These are phyloP conservation scores for Eulemur albifrons DNA, from an alignment of 2,797 vertebrate species.

Conservation along the genomic window DNA sequence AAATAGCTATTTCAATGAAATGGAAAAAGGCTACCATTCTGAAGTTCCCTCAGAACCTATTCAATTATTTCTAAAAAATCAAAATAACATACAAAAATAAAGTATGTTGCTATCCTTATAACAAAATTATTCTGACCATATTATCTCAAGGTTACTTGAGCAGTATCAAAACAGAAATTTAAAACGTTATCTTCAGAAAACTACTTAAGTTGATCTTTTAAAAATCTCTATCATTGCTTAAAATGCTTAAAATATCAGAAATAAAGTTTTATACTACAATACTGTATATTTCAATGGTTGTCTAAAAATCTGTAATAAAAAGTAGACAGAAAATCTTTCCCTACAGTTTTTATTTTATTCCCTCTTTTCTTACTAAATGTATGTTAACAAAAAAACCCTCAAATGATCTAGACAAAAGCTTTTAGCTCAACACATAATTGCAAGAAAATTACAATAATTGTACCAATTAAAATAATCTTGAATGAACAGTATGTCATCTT, in stretches of 20 bases:
- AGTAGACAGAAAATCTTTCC: conserved; percentile 85
- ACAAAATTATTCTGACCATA: neutral
- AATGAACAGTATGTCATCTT: conserved; percentile 98
- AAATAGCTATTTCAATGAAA: neutral
- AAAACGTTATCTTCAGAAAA: conserved; percentile 71
- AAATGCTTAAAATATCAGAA: conserved; percentile 72
- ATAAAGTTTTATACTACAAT: conserved; percentile 76
- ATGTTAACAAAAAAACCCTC: conserved; percentile 90
- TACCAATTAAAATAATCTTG: conserved; percentile 99
- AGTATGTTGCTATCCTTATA: neutral
- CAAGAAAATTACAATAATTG: conserved; percentile 99
- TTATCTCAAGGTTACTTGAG: conserved; percentile 54
- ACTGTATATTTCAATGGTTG: conserved; percentile 69
- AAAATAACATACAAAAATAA: neutral
- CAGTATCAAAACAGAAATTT: conserved; percentile 78
- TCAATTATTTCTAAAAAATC: neutral
- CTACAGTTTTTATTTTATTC: conserved; percentile 86
- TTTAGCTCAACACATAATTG: conserved; percentile 97
- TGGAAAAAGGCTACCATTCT: neutral
- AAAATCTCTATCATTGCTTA: conserved; percentile 65
- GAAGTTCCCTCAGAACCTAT: neutral
- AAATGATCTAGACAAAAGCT: conserved; percentile 93
- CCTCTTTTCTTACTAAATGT: conserved; percentile 91
- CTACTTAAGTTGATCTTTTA: conserved; percentile 70
- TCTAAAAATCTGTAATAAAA: conserved; percentile 80